Percentiles rank a stretch among this genome's conserved stretches.
Evolutionary conservation across 35 echinoderm and acorn worm species (phyloP).

Genomic region (Amphiura filiformis): DNA sequence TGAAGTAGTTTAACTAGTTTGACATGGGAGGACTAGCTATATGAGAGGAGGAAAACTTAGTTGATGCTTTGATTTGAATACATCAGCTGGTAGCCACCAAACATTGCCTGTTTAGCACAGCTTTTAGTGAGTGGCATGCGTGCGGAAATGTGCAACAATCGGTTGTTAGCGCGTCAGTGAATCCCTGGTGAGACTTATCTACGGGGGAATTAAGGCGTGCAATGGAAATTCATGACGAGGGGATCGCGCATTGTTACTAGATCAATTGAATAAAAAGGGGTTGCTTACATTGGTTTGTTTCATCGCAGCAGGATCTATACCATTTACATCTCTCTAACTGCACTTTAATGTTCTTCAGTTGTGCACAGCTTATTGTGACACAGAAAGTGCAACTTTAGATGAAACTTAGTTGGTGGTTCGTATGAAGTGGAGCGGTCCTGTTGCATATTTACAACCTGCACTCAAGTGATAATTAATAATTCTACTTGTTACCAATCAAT

Average conservation of each 20-base stretch:
- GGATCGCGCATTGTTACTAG: neutral
- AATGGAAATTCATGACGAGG: neutral
- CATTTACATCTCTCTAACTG: no score
- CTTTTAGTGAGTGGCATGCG: neutral
- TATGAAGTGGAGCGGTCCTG: no score
- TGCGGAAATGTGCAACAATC: constrained; percentile 2
- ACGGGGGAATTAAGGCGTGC: no score
- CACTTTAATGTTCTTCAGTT: no score
- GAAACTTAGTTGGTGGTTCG: no score
- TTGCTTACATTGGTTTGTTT: neutral
- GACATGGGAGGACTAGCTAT: no score
- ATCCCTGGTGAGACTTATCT: neutral
- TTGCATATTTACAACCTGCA: no score
- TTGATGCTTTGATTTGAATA: constrained; percentile 3
- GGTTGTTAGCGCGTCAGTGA: neutral
- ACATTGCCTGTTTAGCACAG: neutral
- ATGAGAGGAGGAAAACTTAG: neutral
- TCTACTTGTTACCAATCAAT: no score
- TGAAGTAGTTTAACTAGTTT: neutral
- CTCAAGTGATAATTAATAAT: no score
- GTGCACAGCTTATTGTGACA: no score
- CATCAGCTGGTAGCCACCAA: neutral
- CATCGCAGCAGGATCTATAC: no score
- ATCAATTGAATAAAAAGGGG: neutral
- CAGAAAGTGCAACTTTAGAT: no score